These are phyloP conservation scores for Morpho deidamia DNA, from an alignment of 2,888 invertebrate genomes.

Conservation along the genomic window DNA sequence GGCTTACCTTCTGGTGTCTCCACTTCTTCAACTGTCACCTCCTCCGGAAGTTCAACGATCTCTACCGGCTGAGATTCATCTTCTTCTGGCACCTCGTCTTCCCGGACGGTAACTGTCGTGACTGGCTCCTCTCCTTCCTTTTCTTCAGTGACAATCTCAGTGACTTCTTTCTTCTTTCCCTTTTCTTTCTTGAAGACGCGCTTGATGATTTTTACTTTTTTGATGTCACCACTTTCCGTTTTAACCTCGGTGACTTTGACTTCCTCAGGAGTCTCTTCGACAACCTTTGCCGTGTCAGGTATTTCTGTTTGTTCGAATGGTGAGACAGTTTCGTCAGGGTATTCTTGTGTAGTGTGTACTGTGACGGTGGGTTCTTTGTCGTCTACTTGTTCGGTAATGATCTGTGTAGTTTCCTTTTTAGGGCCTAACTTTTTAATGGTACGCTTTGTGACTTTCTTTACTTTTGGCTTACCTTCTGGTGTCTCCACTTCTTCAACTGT, in stretches of 20 bases:
- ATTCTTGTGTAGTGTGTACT: too few species aligned
- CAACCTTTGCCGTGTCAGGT: too few species aligned
- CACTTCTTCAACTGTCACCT: background rate
- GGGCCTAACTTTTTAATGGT: too few species aligned
- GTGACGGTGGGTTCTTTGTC: too few species aligned
- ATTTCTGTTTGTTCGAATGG: too few species aligned
- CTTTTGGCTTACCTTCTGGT: constrained; percentile 15
- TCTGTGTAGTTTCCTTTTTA: too few species aligned
- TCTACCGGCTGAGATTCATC: background rate
- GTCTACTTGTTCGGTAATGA: too few species aligned
- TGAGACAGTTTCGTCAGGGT: too few species aligned
- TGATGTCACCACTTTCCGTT: constrained; percentile 36
- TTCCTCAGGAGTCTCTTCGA: constrained; percentile 1
- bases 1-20: background rate
- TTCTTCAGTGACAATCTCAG: constrained; percentile 33
- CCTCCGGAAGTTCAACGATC: background rate
- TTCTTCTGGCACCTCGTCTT: constrained; percentile 25
- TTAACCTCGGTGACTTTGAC: constrained; percentile 21
- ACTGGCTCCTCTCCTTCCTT: constrained; percentile 30
- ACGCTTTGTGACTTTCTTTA: constrained; percentile 21
- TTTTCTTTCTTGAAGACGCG: constrained; percentile 36
- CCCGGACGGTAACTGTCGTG: constrained; percentile 28
- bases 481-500: background rate
- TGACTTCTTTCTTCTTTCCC: constrained; percentile 35
- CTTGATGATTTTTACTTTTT: constrained; percentile 31